A percentile compares a stretch with the other conserved stretches of the same genome.
phyloP scores from a whole-genome alignment of 2,113 vertebrate species.

The Cinclus cinclus region DNA sequence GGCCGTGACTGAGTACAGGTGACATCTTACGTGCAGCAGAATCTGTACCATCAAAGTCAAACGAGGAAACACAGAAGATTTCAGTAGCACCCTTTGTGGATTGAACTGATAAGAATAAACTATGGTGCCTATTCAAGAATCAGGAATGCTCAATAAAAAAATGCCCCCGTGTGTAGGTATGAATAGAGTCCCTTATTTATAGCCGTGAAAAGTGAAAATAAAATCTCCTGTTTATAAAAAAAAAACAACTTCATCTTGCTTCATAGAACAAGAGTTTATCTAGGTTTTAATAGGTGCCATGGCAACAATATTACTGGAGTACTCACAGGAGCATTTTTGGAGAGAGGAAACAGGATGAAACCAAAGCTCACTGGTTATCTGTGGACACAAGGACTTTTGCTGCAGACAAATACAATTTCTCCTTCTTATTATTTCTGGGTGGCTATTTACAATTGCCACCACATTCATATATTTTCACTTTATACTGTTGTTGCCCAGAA shows the following conservation, averaged over 20 bases:
- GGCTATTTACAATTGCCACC: neutral
- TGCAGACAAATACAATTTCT: neutral
- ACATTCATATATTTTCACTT: neutral
- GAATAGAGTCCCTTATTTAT: neutral
- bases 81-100: neutral
- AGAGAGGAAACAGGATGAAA: neutral
- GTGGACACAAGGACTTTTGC: neutral
- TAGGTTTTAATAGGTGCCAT: slow-evolving; percentile 36
- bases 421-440: neutral
- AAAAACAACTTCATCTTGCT: neutral
- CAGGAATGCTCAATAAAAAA: neutral
- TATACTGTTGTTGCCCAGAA: neutral
- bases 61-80: neutral
- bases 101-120: neutral
- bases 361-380: neutral
- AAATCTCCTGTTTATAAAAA: neutral
- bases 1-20: neutral
- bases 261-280: neutral
- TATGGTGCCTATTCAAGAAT: neutral
- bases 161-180: neutral
- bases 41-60: neutral
- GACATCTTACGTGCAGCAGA: neutral
- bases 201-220: neutral
- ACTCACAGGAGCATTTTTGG: neutral
- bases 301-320: slow-evolving; percentile 18